Evolutionary conservation across 1,140 invertebrate genomes (phyloP).

Genomic region (Myzus persicae): DNA sequence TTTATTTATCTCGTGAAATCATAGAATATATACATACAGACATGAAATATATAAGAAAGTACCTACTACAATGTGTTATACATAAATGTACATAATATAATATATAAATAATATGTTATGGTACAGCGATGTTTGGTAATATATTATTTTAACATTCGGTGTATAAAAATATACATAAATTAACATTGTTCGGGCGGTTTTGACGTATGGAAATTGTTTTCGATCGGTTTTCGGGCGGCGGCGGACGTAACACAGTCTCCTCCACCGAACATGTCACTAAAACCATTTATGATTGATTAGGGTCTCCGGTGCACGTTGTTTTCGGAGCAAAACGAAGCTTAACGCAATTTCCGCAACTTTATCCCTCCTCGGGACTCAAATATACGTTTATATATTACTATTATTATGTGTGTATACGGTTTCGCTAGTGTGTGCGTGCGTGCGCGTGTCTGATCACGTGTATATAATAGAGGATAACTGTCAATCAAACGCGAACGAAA

Average conservation of each 20-base stretch:
- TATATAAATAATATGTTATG: not conserved
- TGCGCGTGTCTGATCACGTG: not conserved
- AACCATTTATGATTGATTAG: conserved; percentile 31
- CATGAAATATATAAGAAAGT: not conserved
- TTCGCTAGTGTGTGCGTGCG: not conserved
- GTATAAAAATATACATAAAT: conserved; percentile 23
- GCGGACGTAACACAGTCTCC: not conserved
- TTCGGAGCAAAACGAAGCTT: not conserved
- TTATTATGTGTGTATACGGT: not conserved
- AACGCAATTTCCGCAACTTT: conserved; percentile 38
- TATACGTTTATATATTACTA: not conserved
- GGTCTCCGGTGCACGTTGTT: not conserved
- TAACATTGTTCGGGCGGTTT: conserved; percentile 32
- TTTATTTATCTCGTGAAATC: not conserved
- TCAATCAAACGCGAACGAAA: not conserved
- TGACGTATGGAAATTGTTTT: conserved; percentile 35
- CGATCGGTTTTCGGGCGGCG: not conserved
- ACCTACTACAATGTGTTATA: not conserved
- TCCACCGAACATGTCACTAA: not conserved
- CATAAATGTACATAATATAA: conserved; percentile 30
- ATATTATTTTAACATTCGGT: not conserved
- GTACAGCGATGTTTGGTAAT: not conserved
- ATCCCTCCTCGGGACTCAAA: conserved; percentile 11
- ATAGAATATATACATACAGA: not conserved
- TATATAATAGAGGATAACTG: conserved; percentile 6